A percentile compares a stretch with the other conserved stretches of the same genome.
phyloP scores from a whole-genome alignment of 1,140 invertebrate species.

The Oryctes rhinoceros region DNA sequence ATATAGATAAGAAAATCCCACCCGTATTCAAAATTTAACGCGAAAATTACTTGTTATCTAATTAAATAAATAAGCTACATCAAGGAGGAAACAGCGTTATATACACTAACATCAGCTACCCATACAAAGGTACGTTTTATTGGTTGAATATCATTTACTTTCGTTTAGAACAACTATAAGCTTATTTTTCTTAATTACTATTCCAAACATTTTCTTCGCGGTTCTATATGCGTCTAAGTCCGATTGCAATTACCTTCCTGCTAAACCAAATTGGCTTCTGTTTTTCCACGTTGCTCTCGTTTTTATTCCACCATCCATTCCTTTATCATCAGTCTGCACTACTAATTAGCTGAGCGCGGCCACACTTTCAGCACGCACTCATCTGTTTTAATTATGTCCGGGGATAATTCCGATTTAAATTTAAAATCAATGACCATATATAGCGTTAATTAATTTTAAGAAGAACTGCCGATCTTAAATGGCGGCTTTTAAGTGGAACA shows the following conservation, averaged over 20 bases:
- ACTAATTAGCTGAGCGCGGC: slow-evolving; percentile 27
- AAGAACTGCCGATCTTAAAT: slow-evolving; percentile 20
- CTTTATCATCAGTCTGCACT: not conserved
- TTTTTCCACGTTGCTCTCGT: slow-evolving; percentile 21
- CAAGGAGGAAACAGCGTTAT: too few relatives aligned
- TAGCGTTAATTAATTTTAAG: slow-evolving; percentile 30
- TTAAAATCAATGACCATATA: slow-evolving; percentile 35
- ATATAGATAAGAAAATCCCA: too few relatives aligned
- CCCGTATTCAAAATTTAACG: too few relatives aligned
- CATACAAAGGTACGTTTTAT: not conserved
- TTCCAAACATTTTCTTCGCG: slow-evolving; percentile 4
- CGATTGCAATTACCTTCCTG: not conserved
- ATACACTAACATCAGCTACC: not conserved
- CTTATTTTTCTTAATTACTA: not conserved
- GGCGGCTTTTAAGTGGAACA: slow-evolving; percentile 13
- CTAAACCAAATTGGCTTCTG: slow-evolving; percentile 9
- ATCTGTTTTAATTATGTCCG: slow-evolving; percentile 34
- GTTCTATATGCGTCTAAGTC: not conserved
- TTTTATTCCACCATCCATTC: not conserved
- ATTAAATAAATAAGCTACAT: too few relatives aligned
- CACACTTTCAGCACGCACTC: slow-evolving; percentile 35
- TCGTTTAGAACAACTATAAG: not conserved
- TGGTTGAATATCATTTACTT: not conserved
- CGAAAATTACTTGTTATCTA: too few relatives aligned
- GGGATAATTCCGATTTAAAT: slow-evolving; percentile 36